Base-by-base conservation (phyloP, 1,140 invertebrate genomes). In the Pissodes strobi region DNA sequence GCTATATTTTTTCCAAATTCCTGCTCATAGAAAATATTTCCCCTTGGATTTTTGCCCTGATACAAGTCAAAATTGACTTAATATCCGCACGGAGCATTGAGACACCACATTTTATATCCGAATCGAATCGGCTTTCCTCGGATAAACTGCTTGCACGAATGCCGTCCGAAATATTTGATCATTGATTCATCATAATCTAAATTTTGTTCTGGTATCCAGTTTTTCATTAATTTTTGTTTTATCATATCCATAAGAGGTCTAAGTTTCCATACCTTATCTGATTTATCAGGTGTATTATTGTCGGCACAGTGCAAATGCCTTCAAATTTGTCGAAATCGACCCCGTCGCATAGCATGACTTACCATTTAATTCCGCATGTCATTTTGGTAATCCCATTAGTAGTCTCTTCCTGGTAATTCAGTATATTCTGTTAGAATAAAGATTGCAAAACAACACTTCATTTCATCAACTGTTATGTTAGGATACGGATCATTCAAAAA, bases 31-130 rank as follows among this genome's bases (percentile, higher is more conserved):
- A 53, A 43, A 10, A 38, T 37, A 10, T 22, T 43, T 53, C 10
- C 15, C 4, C 2, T 37, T 25, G 55, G 59, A 25, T 48, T 66
- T 55, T 68, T 71, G 15, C 69, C 73, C 60, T 75, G 69, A 57
- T 73, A 74, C 30, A 74, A 22, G 39, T 72, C 60, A 65, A 75
- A 74, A 55, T 75, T 69, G 12, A 70, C 59, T 13, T 59, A 17
- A 43, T 64, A 69, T 37, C 53, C 66, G 10, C 8, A 21, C 9
- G 27, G 22, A 37, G 58, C 55, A 19, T 61, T 61, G 10, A 61
- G 23, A n/a, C 4, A 49, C 61, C 68, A 71, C 43, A 65, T 64
- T 64, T 69, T 71, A 37, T 46, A 71, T 4, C 61, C 59, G 30
- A 67, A 69, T 38, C 67, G 21, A 49, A 70, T 65, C 23, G 66